phyloP scores from a whole-genome alignment of 2,113 vertebrate species.

The Scopus umbretta region DNA sequence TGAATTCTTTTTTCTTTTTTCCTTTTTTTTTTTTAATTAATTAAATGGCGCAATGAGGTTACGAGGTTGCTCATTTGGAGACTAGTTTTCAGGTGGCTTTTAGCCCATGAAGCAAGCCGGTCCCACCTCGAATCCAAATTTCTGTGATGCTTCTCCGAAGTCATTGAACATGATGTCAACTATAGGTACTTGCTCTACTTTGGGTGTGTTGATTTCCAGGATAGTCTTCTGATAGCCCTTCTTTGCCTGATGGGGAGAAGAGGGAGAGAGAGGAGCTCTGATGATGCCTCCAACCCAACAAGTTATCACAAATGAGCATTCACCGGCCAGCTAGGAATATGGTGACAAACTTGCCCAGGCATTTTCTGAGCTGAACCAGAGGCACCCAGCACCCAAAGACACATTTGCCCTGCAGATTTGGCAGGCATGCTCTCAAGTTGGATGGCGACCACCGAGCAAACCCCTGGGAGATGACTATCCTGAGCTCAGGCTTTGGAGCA shows the following conservation, averaged over 20 bases:
- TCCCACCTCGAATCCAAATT: slow-evolving; percentile 99
- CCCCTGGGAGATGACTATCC: not conserved
- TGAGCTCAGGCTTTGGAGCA: not conserved
- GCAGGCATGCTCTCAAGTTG: accelerated
- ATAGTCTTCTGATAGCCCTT: slow-evolving; percentile 97
- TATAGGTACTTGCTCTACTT: slow-evolving; percentile 93
- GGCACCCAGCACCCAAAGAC: not conserved
- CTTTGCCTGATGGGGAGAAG: slow-evolving; percentile 74
- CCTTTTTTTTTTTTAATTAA: not conserved
- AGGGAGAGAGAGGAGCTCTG: not conserved
- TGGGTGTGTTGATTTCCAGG: slow-evolving; percentile 93
- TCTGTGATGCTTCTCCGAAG: slow-evolving; percentile 92
- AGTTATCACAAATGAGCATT: not conserved
- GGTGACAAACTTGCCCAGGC: accelerated
- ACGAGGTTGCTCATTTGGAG: slow-evolving; percentile 88
- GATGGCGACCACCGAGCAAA: not conserved
- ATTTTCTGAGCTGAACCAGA: not conserved
- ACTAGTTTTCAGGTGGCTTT: slow-evolving; percentile 74
- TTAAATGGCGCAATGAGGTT: slow-evolving; percentile 87
- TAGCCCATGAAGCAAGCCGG: slow-evolving; percentile 98
- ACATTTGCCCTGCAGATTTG: not conserved
- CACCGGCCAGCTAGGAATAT: accelerated
- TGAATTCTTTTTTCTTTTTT: slow-evolving; percentile 9
- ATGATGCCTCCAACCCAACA: not conserved
- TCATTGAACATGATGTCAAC: slow-evolving; percentile 99